Evolutionary conservation across 2,888 invertebrate species (phyloP).

Genomic region (Leptarthrus brevirostris): DNA sequence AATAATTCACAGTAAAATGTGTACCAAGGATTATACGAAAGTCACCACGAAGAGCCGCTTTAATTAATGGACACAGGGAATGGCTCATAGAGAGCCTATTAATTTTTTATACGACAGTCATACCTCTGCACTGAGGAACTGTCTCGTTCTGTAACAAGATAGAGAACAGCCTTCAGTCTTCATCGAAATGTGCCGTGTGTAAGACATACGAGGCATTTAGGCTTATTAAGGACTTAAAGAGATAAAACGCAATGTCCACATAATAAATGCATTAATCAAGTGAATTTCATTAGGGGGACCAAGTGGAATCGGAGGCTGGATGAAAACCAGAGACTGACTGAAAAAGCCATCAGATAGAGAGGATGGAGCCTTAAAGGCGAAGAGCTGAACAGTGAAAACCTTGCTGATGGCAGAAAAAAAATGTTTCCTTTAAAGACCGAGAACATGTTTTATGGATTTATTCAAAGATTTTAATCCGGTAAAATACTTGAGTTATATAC

Average conservation of each 20-base stretch:
- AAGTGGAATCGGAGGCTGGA: neutral
- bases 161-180: conserved; percentile 6
- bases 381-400: conserved; percentile 1
- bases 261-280: conserved; percentile 52
- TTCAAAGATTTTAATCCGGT: conserved; percentile 50
- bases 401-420: conserved; percentile 24
- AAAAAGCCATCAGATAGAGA: conserved; percentile 27
- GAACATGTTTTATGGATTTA: conserved; percentile 51
- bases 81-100: conserved; percentile 31
- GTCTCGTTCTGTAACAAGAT: conserved; percentile 3
- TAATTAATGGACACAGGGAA: conserved; percentile 46
- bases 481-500: conserved; percentile 48
- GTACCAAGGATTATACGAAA: conserved; percentile 24
- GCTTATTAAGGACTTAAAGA: conserved; percentile 51
- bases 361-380: conserved; percentile 4
- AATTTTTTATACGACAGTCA: conserved; percentile 45
- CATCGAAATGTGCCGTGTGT: conserved; percentile 17
- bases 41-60: conserved; percentile 44
- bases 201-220: conserved; percentile 46
- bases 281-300: conserved; percentile 48
- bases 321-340: neutral
- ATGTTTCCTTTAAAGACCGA: conserved; percentile 44
- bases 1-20: conserved; percentile 27
- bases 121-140: neutral
- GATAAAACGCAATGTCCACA: conserved; percentile 50